A percentile compares a stretch with the other conserved stretches of the same genome.
Evolutionary conservation across 2,797 vertebrate genomes (phyloP).

Genomic region (Aldrovandia affinis): DNA sequence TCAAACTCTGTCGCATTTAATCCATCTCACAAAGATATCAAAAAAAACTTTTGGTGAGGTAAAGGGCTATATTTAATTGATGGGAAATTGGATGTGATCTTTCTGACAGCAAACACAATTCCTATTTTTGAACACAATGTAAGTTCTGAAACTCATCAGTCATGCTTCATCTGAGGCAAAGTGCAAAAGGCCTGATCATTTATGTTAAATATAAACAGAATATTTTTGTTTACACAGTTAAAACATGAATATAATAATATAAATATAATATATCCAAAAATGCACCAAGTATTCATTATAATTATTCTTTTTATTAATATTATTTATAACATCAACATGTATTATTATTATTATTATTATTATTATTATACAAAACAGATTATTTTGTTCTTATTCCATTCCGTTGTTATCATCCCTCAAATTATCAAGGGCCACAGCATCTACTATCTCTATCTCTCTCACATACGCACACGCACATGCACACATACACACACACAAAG

Average conservation of each 20-base stretch:
- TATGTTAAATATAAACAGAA: not conserved
- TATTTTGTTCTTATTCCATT: not conserved
- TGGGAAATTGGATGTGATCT: not conserved
- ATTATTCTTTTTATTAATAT: not conserved
- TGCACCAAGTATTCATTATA: not conserved
- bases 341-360: not conserved
- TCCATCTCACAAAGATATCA: constrained; percentile 3
- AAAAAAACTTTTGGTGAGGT: not conserved
- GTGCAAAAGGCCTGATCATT: not conserved
- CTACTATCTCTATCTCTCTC: constrained; percentile 48
- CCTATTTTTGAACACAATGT: not conserved
- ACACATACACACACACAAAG: constrained; percentile 17
- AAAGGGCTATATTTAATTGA: not conserved
- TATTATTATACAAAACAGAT: not conserved
- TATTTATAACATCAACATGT: too few relatives aligned
- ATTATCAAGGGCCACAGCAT: constrained; percentile 41
- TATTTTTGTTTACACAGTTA: not conserved
- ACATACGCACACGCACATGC: not conserved
- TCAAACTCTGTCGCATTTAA: constrained; percentile 20
- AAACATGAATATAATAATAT: not conserved
- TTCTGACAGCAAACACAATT: not conserved
- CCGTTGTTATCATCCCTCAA: not conserved
- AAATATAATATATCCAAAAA: not conserved
- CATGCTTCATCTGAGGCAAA: not conserved
- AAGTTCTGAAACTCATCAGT: not conserved